These are phyloP conservation scores for Microtus oregoni DNA, from an alignment of 2,113 vertebrate species.

Conservation along the genomic window DNA sequence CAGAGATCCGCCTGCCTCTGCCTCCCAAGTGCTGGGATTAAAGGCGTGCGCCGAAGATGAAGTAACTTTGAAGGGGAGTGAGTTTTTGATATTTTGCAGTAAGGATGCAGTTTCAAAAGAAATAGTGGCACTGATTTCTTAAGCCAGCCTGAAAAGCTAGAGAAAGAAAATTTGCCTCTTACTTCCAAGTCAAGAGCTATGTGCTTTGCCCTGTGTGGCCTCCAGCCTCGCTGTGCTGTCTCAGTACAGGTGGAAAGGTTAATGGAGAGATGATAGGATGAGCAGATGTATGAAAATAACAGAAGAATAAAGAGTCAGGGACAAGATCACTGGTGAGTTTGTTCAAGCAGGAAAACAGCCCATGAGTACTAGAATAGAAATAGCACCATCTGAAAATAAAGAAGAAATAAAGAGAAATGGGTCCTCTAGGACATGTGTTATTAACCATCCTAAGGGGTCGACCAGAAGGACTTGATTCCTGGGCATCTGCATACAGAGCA, in stretches of 20 bases:
- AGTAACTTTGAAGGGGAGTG: neutral
- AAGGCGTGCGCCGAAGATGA: too few species aligned
- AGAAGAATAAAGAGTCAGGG: neutral
- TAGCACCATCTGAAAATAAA: neutral
- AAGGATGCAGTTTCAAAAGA: neutral
- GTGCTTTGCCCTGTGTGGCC: neutral
- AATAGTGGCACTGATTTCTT: constrained; percentile 1
- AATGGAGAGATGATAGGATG: neutral
- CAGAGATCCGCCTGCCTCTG: too few species aligned
- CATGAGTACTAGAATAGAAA: neutral
- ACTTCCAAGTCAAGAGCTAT: neutral
- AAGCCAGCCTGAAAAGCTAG: neutral
- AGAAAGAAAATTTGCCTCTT: too few species aligned
- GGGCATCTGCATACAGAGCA: neutral
- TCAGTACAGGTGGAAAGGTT: neutral
- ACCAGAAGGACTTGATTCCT: neutral
- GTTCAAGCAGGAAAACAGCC: neutral
- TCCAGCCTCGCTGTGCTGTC: neutral
- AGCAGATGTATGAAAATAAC: neutral
- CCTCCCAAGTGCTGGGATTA: too few species aligned
- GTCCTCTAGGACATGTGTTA: neutral
- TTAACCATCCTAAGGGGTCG: neutral
- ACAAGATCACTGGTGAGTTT: neutral
- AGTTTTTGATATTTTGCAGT: neutral
- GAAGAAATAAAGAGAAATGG: neutral